Evolutionary conservation across 2,113 vertebrate species (phyloP), one percentile per base, ranked within the genome.

Genomic region (Alouatta palliata): DNA sequence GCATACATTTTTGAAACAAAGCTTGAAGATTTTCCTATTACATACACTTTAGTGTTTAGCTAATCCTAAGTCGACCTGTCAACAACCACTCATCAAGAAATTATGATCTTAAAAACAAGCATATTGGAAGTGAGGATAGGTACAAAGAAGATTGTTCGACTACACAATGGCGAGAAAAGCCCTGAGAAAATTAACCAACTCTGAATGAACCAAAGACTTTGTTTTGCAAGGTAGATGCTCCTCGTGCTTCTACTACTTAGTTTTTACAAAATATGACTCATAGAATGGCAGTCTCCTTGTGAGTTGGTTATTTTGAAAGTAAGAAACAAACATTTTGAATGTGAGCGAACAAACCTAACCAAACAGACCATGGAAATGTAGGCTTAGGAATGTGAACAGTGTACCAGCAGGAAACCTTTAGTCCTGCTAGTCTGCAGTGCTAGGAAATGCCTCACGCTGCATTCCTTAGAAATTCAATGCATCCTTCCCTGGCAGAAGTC

Each of bases 391-490:
- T 27, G 11, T 9, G 56, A 25, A 73, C 10, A 3, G 56, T 17
- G 35, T 1, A 5, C 37, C 11, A 8, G 40, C 1, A n/a, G 86
- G 47, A 58, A 54, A 49, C 0, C 3, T 8, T 14, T 5, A 4
- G 43, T 43, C 61, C 16, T 37, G 8, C 4, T 6, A 3, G 40
- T 19, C 19, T 37, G 17, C 20, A 52, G 52, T 1, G 47, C 73
- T 8, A 2, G 6, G 37, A 5, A 58, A 68, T 49, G 4, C 43
- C 37, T 30, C 8, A 19, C 25, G 8, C 14, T 4, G 0, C 20
- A 4, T n/a, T 52, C n/a, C 43, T 64, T 16, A 4, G 5, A 0
- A 25, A 21, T 7, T 12, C 3, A 2, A 1, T 27, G 19, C 40
- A 13, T 49, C 40, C 4, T 25, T 37, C 27, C 35, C 54, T 37